Percentiles rank a stretch among this genome's conserved stretches.
Evolutionary conservation across 1,140 invertebrate species (phyloP).

Genomic region (Hycleus cichorii): DNA sequence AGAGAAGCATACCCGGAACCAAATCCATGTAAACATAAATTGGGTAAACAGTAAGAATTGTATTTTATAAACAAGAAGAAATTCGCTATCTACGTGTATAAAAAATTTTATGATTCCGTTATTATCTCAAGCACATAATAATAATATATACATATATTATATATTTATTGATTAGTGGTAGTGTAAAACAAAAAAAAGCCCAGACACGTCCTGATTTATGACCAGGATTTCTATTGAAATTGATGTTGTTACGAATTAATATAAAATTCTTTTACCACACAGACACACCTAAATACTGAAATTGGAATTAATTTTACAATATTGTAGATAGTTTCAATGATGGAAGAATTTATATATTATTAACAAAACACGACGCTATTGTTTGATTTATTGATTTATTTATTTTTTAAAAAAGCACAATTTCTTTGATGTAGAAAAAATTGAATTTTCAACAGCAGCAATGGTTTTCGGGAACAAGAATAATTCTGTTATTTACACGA

Average conservation of each 20-base stretch:
- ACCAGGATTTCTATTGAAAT: constrained; percentile 5
- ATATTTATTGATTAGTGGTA: constrained; percentile 6
- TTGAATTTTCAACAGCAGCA: neutral
- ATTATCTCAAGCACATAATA: constrained; percentile 13
- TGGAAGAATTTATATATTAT: neutral
- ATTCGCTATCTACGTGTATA: too few relatives aligned
- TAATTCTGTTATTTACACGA: too few relatives aligned
- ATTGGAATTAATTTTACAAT: too few relatives aligned
- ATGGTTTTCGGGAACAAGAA: constrained; percentile 12
- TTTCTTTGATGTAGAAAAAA: too few relatives aligned
- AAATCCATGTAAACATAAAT: constrained; percentile 40
- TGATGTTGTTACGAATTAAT: too few relatives aligned
- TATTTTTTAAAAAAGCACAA: too few relatives aligned
- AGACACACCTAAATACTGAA: too few relatives aligned
- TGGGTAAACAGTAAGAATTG: constrained; percentile 21
- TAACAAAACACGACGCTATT: neutral
- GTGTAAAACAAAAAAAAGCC: neutral
- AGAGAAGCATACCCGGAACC: constrained; percentile 68
- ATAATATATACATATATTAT: neutral
- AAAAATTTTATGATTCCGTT: too few relatives aligned
- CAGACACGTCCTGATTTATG: constrained; percentile 9
- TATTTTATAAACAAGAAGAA: too few relatives aligned
- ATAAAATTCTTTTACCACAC: too few relatives aligned
- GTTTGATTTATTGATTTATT: neutral
- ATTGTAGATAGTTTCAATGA: neutral